Evolutionary conservation across 2,113 vertebrate species (phyloP).

Genomic region (Myocastor coypus): DNA sequence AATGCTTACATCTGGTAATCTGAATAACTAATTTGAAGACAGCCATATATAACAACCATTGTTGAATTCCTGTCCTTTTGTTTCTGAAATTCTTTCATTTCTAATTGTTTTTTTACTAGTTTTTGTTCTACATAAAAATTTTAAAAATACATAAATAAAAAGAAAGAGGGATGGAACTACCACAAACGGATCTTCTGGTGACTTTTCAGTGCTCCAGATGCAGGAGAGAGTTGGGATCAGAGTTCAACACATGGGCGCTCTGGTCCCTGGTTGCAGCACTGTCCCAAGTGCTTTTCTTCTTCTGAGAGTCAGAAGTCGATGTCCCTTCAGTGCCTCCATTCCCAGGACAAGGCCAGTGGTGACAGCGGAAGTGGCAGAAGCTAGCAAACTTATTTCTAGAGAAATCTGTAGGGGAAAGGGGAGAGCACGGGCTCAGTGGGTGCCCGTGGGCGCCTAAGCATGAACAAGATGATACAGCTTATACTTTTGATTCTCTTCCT

Average conservation of each 20-base stretch:
- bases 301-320: constrained; percentile 11
- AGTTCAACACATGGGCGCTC: neutral
- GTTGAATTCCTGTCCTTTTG: too few relatives aligned
- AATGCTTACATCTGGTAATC: too few relatives aligned
- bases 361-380: neutral
- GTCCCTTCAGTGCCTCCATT: neutral
- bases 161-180: too few relatives aligned
- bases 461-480: neutral
- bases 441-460: neutral
- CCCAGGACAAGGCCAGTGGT: neutral
- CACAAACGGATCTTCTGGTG: neutral
- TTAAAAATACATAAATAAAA: too few relatives aligned
- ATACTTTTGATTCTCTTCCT: neutral
- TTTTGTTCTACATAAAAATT: too few relatives aligned
- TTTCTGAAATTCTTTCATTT: too few relatives aligned
- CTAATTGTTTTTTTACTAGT: too few relatives aligned
- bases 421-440: neutral
- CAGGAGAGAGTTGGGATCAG: neutral
- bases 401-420: neutral
- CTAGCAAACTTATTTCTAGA: constrained; percentile 40
- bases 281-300: constrained; percentile 16
- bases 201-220: neutral
- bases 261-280: neutral
- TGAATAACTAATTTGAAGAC: too few relatives aligned
- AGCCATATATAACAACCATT: too few relatives aligned